Base-by-base conservation (phyloP, 2,113 vertebrate species). In the Zingel zingel region DNA sequence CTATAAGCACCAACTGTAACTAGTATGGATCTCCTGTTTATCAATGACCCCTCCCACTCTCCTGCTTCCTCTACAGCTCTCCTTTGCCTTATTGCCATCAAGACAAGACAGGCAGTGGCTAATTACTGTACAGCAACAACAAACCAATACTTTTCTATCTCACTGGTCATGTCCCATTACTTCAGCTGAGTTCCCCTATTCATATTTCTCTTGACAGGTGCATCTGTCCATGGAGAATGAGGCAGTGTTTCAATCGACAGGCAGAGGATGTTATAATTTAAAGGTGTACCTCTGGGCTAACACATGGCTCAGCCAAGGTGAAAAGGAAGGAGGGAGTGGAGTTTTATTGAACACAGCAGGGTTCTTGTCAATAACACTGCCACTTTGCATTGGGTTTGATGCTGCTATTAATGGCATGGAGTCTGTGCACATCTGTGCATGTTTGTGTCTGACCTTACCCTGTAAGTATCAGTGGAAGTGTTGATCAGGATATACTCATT, bases 141-240 rank as follows among this genome's bases (percentile, higher is more conserved):
- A 92, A 92, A 90, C 79, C 80, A 78, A 91, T 91, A 90, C 79
- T 82, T 81, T 86, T 86, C 85, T 50, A 87, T 87, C 77, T 87
- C 78, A 76, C 83, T 51, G 83, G 93, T 92, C 91, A 93, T 92
- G 90, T 91, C 88, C 90, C 91, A 95, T 94, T 93, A 93, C 86
- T 89, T 86, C 86, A 80, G 79, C 81, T 79, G 82, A 82, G 59
- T 82, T 80, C 70, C 59, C 79, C 79, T 77, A 90, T 90, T 93
- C 86, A 92, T 93, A 94, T 94, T 90, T 88, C 77, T 85, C 56
- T 63, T 90, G 94, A 93, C 93, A 92, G 88, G 90, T 88, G 89
- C 90, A 93, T 91, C 90, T 91, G 86, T 89, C 92, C 86, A 82
- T 86, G 89, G 86, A 92, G 72, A 92, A 91, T 82, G 77, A 91